phyloP scores from a whole-genome alignment of 2,797 vertebrate species.

The Eremophila alpestris region DNA sequence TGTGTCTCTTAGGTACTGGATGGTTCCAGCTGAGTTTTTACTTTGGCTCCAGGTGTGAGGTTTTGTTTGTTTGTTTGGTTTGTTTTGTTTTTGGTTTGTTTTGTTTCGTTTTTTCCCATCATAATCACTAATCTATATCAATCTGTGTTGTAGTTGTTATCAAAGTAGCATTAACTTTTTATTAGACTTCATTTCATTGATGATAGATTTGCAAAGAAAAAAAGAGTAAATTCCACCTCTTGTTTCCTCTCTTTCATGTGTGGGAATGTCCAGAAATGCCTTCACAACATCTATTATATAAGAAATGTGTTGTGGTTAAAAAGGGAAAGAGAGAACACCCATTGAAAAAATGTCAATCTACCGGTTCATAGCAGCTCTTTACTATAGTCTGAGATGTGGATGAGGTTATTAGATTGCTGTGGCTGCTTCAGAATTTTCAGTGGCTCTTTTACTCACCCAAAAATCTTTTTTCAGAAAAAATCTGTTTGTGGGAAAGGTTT shows the following conservation, averaged over 20 bases:
- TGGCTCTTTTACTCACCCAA: neutral
- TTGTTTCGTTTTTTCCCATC: neutral
- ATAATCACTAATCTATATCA: neutral
- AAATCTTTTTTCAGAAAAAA: neutral
- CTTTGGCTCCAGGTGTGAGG: neutral
- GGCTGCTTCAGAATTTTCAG: neutral
- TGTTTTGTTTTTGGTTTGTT: neutral
- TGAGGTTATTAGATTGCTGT: neutral
- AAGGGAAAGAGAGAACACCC: neutral
- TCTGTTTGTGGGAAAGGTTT: neutral
- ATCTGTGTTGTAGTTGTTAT: neutral
- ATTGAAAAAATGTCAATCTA: neutral
- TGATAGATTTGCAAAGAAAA: neutral
- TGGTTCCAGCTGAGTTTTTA: neutral
- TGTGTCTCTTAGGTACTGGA: neutral
- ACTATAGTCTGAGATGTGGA: neutral
- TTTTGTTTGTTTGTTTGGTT: neutral
- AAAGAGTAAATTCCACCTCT: neutral
- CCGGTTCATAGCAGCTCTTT: neutral
- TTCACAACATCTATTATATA: neutral
- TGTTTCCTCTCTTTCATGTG: neutral
- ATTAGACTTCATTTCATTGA: neutral
- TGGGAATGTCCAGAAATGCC: neutral
- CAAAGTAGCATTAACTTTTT: neutral
- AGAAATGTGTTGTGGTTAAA: neutral